Conservation (phyloP, 1,140 invertebrate genomes). For the Oscheius sp. region DNA sequence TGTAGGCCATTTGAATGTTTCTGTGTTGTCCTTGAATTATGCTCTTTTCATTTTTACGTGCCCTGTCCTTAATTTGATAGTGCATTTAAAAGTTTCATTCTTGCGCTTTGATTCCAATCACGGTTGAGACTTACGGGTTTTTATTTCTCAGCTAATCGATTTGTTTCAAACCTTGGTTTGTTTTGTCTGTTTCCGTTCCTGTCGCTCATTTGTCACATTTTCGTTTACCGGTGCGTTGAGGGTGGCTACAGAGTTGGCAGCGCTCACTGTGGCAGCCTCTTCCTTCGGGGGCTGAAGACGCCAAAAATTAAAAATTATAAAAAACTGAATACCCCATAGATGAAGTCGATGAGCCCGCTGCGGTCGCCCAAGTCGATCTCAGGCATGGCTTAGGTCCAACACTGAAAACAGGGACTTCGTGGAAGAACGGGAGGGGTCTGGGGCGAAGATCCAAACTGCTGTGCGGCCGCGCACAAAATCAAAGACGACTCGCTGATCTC, state of each 20-base stretch:
- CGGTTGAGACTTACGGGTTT: too few species aligned
- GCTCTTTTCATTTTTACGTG: neutral
- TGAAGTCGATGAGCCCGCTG: neutral
- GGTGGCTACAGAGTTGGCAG: neutral
- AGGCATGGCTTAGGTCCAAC: neutral
- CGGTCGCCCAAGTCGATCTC: neutral
- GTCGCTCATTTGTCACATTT: neutral
- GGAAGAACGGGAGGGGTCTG: too few species aligned
- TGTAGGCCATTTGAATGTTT: too few species aligned
- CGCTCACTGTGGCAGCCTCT: neutral
- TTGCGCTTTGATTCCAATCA: too few species aligned
- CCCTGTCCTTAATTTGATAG: too few species aligned
- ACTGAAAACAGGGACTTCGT: too few species aligned
- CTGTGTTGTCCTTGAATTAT: too few species aligned
- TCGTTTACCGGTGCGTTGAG: neutral
- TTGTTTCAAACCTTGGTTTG: neutral
- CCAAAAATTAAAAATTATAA: neutral
- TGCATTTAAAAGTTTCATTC: too few species aligned
- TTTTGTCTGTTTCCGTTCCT: conserved; percentile 15
- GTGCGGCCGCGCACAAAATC: neutral
- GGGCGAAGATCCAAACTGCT: neutral
- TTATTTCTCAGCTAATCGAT: too few species aligned
- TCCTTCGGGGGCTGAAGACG: neutral
- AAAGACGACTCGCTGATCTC: conserved; percentile 1
- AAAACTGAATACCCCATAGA: neutral